Evolutionary conservation across 2,113 vertebrate genomes (phyloP).

Genomic region (Serinus canaria): DNA sequence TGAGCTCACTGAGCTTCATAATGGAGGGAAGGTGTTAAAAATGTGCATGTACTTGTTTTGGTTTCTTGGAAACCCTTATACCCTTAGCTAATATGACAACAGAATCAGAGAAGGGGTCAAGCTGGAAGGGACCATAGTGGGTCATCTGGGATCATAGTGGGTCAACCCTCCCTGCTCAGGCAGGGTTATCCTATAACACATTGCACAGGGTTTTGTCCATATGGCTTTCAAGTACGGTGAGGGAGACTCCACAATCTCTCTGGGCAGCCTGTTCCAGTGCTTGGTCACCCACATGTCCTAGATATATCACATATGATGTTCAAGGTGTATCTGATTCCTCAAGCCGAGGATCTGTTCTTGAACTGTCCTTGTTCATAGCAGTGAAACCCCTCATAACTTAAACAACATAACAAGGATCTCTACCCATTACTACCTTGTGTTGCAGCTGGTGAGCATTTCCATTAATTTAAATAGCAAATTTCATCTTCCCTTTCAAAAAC

Average conservation of each 20-base stretch:
- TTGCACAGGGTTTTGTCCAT: neutral
- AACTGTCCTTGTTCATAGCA: neutral
- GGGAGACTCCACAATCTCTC: neutral
- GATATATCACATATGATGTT: neutral
- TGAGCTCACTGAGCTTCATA: neutral
- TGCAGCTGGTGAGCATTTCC: fast-evolving
- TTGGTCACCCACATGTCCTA: neutral
- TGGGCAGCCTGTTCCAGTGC: neutral
- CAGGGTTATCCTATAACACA: neutral
- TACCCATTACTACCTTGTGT: fast-evolving
- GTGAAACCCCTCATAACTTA: neutral
- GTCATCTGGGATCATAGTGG: neutral
- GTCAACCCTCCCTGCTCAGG: neutral
- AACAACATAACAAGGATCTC: neutral
- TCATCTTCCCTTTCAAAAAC: neutral
- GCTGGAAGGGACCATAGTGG: neutral
- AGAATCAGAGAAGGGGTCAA: neutral
- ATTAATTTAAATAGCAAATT: neutral
- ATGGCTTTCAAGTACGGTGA: neutral
- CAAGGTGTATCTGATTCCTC: neutral
- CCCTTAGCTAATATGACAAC: neutral
- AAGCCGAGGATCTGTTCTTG: neutral
- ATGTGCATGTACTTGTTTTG: neutral
- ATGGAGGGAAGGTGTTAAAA: neutral
- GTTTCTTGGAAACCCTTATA: neutral